Base-by-base conservation (phyloP, 1,140 invertebrate genomes). In the Nixonia krombeini region DNA sequence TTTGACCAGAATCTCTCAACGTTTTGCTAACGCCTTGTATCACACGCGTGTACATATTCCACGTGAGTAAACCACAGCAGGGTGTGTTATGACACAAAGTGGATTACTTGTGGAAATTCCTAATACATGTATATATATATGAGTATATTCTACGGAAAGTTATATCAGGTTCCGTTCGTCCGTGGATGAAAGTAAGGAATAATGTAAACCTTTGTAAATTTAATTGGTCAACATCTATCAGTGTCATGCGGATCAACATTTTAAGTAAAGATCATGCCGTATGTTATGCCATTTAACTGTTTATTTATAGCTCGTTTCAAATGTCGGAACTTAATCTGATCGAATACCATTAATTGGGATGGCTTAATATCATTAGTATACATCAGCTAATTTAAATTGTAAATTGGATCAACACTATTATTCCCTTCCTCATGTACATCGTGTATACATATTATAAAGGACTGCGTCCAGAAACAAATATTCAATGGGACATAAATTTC, bases 391-490 rank as follows among this genome's bases (percentile, higher is more conserved):
- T 57, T 57, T 49, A 47, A 57, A 57, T 57, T 57, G 53, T 57
- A 57, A 49, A 57, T 49, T 49, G 13, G 44, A 49, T 57, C 44
- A 57, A 57, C 49, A 47, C 37, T 49, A 49, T 49, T 57, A 25
- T 13, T n/a, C n/a, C n/a, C 38, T 55, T 55, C 12, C 31, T 21
- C 21, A 15, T 40, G 17, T 38, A 46, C 38, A 55, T 38, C 26
- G 29, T 16, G 12, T n/a, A 55, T n/a, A 37, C 28, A 29, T 29
- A 29, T 29, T 29, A 29, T 29, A 4, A 2, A 29, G 9, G 9
- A 10, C 8, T 2, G 9, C 28, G 21, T n/a, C n/a, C n/a, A 6
- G 21, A 29, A 8, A 29, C 8, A 29, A 29, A 10, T 29, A 10
- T 29, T 29, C 9, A 10, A 2, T 29, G 3, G 9, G 9, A 29